Base-by-base conservation (phyloP, 2,888 invertebrate genomes). In the Gari tellinella region DNA sequence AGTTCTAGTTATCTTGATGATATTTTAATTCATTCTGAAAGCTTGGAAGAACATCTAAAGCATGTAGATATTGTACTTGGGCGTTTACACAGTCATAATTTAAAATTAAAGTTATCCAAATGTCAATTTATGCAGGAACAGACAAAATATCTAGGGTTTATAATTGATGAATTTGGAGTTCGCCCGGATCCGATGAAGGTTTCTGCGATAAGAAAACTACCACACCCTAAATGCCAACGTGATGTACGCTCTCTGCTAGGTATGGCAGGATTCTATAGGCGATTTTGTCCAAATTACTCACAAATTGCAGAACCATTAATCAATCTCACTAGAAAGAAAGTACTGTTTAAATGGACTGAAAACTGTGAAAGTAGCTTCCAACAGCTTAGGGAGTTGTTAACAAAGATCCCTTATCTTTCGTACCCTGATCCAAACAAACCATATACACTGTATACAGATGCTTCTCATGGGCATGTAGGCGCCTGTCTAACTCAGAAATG, bases 1-100 rank as follows among this genome's bases (percentile, higher is more conserved):
- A 21, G 61, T 12, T 25, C 31, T 3, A 53, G 58, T 21, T 80
- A 81, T 53, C 37, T 80, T 0, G 75, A 81, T 45, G 73, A 80
- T 23, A 67, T 80, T 31, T 19, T 80, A 0, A 67, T 76, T 23
- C 72, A 61, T 46, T 58, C 49, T 38, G n/a, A 38, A 45, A 55
- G 56, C 5, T 10, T 48, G 17, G 72, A 79, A 14, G 79, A 79
- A n/a, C 74, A 74, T 55, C 2, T 72, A 0, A 37, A 55, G 45
- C 74, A 79, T 53, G 57, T 67, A 14, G 15, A 63, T 21, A n/a
- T 38, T 12, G 62, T 72, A 10, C 23, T 57, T 23, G 56, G 43
- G 12, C 21, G 49, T 15, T 25, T 49, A 49, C 23, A 53, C n/a
- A 25, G 62, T 51, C 52, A 57, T 40, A 38, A 53, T n/a, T 21